Evolutionary conservation across 35 echinoderm and acorn worm genomes (phyloP).

Genomic region (Anneissia japonica): DNA sequence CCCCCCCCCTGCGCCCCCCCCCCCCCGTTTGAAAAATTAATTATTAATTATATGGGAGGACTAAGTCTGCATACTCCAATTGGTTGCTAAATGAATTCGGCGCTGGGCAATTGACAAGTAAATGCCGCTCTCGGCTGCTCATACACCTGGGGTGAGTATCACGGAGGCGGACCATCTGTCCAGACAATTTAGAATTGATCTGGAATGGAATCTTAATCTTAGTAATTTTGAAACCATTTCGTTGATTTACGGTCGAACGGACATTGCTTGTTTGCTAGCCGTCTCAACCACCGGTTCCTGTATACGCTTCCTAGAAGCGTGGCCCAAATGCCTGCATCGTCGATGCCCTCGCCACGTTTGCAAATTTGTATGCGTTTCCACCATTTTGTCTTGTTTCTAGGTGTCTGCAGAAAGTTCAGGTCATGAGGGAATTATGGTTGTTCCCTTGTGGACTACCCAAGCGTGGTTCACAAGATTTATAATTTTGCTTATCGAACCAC

Average conservation of each 20-base stretch:
- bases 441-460: not conserved
- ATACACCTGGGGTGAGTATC: too few species aligned
- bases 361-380: not conserved
- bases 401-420: not conserved
- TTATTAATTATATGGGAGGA: constrained; percentile 26
- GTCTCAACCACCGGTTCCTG: not conserved
- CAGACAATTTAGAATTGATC: not conserved
- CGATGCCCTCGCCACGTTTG: not conserved
- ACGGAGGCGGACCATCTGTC: not conserved
- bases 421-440: not conserved
- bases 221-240: not conserved
- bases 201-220: not conserved
- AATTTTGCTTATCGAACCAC: not conserved
- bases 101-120: constrained; percentile 12
- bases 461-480: not conserved
- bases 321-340: not conserved
- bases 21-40: too few species aligned
- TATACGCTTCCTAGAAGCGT: not conserved
- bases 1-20: too few species aligned
- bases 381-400: not conserved
- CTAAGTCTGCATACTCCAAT: constrained; percentile 14
- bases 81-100: constrained; percentile 27
- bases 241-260: too few species aligned
- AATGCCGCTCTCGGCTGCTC: constrained; percentile 11
- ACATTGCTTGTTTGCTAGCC: not conserved